These are phyloP conservation scores for Oryzaephilus surinamensis DNA, from an alignment of 1,140 invertebrate species.

Conservation along the genomic window DNA sequence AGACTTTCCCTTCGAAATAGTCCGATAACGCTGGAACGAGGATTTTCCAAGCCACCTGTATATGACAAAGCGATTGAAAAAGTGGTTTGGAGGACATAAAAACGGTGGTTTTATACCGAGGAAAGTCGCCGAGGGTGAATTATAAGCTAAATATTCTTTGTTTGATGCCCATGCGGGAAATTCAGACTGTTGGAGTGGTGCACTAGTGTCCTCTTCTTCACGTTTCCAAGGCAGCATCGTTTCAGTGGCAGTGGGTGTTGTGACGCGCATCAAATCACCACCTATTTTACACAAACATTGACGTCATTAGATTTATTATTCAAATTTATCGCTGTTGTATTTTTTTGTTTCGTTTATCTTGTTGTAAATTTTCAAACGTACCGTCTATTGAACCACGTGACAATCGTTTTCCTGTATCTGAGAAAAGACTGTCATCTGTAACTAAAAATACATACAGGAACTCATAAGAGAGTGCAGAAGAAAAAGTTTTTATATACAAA, in stretches of 20 bases:
- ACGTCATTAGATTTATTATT: too few relatives aligned
- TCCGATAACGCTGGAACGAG: conserved; percentile 60
- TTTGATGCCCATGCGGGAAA: conserved; percentile 88
- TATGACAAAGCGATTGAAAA: not conserved
- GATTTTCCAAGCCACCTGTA: conserved; percentile 59
- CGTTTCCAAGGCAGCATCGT: conserved; percentile 83
- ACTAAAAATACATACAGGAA: conserved; percentile 26
- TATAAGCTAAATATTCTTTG: conserved; percentile 85
- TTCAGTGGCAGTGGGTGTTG: conserved; percentile 74
- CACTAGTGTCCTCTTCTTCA: conserved; percentile 53
- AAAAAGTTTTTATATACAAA: too few relatives aligned
- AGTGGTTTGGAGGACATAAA: too few relatives aligned
- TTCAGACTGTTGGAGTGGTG: conserved; percentile 72
- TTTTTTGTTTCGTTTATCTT: too few relatives aligned
- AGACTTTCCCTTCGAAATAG: conserved; percentile 56
- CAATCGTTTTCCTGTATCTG: conserved; percentile 33
- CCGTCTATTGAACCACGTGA: conserved; percentile 36
- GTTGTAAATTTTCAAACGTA: too few relatives aligned
- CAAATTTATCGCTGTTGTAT: too few relatives aligned
- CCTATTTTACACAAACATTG: too few relatives aligned
- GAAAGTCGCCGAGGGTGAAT: conserved; percentile 81
- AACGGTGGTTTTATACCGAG: conserved; percentile 64
- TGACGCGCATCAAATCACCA: conserved; percentile 55
- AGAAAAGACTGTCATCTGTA: conserved; percentile 36
- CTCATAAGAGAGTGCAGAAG: conserved; percentile 6